Evolutionary conservation across 2,797 vertebrate species (phyloP).

Genomic region (Dermochelys coriacea): DNA sequence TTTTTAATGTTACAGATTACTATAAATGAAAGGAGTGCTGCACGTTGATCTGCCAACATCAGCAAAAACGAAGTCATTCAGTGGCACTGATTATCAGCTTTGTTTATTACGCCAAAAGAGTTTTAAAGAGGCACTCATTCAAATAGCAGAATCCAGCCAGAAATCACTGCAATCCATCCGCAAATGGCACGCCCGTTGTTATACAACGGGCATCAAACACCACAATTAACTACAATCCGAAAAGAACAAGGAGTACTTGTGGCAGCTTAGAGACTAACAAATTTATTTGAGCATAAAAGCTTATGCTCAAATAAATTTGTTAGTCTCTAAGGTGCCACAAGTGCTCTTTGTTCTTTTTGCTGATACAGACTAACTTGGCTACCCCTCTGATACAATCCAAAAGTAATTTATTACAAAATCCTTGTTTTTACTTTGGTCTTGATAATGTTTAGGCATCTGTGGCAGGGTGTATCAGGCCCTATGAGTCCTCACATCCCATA

Average conservation of each 20-base stretch:
- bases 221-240: neutral
- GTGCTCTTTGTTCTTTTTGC: too few relatives aligned
- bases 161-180: neutral
- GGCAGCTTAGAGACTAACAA: too few relatives aligned
- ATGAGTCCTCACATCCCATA: too few relatives aligned
- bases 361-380: too few relatives aligned
- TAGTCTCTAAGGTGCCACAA: too few relatives aligned
- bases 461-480: neutral
- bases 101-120: neutral
- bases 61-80: neutral
- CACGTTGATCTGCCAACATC: neutral
- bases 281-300: too few relatives aligned
- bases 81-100: neutral
- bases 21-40: neutral
- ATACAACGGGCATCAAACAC: neutral
- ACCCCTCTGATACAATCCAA: neutral
- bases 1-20: neutral
- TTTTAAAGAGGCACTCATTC: neutral
- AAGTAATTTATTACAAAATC: neutral
- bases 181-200: neutral
- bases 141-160: neutral
- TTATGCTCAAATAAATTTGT: too few relatives aligned
- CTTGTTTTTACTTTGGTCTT: too few relatives aligned
- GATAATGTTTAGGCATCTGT: neutral
- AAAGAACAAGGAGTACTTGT: neutral